phyloP scores from a whole-genome alignment of 2,888 invertebrate genomes.

The Plebejus anna region DNA sequence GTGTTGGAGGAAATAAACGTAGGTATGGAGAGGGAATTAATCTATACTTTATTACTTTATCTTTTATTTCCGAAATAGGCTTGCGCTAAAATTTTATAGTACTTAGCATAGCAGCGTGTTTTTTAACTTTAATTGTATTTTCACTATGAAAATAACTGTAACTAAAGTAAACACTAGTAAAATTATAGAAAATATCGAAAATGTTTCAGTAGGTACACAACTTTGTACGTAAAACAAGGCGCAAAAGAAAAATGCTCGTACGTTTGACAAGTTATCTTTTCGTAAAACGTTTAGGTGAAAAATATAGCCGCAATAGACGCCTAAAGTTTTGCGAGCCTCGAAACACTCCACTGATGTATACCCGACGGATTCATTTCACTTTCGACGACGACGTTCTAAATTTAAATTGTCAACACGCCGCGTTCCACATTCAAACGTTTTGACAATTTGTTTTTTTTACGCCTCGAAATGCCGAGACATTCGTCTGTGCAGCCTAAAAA shows the following conservation, averaged over 20 bases:
- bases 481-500: neutral
- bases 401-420: slow-evolving; percentile 22
- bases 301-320: neutral
- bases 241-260: neutral
- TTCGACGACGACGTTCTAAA: slow-evolving; percentile 25
- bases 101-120: too few species aligned
- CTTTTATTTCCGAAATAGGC: neutral
- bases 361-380: slow-evolving; percentile 21
- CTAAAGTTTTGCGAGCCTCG: slow-evolving; percentile 21
- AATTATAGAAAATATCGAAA: neutral
- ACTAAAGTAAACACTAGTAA: neutral
- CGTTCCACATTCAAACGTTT: slow-evolving; percentile 17
- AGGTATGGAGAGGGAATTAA: neutral
- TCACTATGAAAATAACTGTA: too few species aligned
- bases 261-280: slow-evolving; percentile 12
- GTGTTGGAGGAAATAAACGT: neutral
- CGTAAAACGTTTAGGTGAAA: slow-evolving; percentile 5
- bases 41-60: neutral
- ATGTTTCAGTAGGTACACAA: neutral
- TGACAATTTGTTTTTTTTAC: slow-evolving; percentile 22
- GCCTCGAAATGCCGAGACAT: neutral
- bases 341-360: slow-evolving; percentile 15
- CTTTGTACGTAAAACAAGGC: neutral
- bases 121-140: too few species aligned
- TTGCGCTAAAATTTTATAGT: too few species aligned